A percentile compares a stretch with the other conserved stretches of the same genome.
Evolutionary conservation across 2,797 vertebrate species (phyloP).

Genomic region (Brotula barbata): DNA sequence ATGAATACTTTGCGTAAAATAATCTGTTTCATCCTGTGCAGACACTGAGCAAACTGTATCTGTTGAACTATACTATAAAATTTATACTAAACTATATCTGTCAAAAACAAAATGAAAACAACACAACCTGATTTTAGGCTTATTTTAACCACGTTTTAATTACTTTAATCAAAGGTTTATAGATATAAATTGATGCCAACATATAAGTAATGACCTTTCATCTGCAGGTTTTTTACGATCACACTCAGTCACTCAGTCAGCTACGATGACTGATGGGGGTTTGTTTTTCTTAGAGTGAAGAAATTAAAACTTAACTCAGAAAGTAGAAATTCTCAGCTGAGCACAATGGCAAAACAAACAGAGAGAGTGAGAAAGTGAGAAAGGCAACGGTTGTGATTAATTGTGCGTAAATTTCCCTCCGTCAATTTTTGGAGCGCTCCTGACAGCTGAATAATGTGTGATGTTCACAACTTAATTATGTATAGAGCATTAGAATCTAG

Average conservation of each 20-base stretch:
- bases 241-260: constrained; percentile 44
- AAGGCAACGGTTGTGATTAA: constrained; percentile 56
- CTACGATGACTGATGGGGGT: constrained; percentile 51
- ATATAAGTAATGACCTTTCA: constrained; percentile 33
- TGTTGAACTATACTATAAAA: too few relatives aligned
- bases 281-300: constrained; percentile 26
- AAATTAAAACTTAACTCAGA: constrained; percentile 52
- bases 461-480: constrained; percentile 65
- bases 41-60: background rate
- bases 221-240: constrained; percentile 55
- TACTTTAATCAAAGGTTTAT: constrained; percentile 30
- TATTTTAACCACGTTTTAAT: constrained; percentile 26
- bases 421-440: constrained; percentile 45
- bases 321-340: constrained; percentile 34
- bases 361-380: constrained; percentile 25
- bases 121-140: background rate
- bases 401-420: constrained; percentile 55
- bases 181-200: constrained; percentile 9
- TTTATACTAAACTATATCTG: too few relatives aligned
- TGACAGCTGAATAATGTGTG: constrained; percentile 63
- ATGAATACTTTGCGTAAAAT: too few relatives aligned
- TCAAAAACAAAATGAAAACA: too few relatives aligned
- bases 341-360: constrained; percentile 45
- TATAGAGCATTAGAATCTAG: constrained; percentile 37
- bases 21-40: background rate